Conservation (phyloP, 2,113 vertebrate genomes). For the Toxotes jaculatrix region DNA sequence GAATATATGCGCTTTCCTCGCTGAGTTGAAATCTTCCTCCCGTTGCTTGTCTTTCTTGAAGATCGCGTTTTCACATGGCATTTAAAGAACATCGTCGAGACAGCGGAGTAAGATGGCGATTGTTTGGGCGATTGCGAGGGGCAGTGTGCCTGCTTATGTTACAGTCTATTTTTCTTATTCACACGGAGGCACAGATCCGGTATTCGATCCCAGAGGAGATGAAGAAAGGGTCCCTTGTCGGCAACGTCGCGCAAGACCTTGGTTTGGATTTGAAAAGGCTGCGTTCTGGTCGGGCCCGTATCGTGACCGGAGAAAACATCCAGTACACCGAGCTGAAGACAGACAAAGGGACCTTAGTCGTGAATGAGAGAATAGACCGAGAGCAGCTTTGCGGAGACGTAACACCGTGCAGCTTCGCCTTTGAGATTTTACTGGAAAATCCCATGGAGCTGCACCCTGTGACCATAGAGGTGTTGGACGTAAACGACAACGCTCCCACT, state of each 20-base stretch:
- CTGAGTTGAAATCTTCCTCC: background rate
- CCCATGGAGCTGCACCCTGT: slow-evolving; percentile 79
- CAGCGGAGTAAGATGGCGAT: slow-evolving; percentile 36
- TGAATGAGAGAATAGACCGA: slow-evolving; percentile 76
- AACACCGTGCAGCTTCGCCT: slow-evolving; percentile 74
- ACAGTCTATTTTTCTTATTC: slow-evolving; percentile 26
- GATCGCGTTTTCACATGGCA: slow-evolving; percentile 28
- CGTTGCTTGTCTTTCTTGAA: background rate
- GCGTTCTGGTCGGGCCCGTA: slow-evolving; percentile 69
- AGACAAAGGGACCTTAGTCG: slow-evolving; percentile 77
- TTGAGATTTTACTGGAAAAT: slow-evolving; percentile 81
- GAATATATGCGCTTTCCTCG: background rate
- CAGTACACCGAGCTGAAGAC: slow-evolving; percentile 74
- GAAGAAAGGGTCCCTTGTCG: slow-evolving; percentile 68
- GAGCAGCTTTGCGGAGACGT: slow-evolving; percentile 76
- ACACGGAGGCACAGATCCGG: slow-evolving; percentile 61
- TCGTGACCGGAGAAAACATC: slow-evolving; percentile 64
- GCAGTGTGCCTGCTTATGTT: slow-evolving; percentile 17
- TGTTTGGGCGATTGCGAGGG: background rate
- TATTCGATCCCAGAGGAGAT: slow-evolving; percentile 77
- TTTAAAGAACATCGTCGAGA: background rate
- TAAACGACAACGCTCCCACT: slow-evolving; percentile 77
- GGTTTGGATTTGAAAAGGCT: slow-evolving; percentile 72
- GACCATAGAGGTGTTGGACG: slow-evolving; percentile 76
- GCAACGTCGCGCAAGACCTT: slow-evolving; percentile 72